Conservation (phyloP, 2,888 invertebrate genomes). For the Cremastinae sp. region DNA sequence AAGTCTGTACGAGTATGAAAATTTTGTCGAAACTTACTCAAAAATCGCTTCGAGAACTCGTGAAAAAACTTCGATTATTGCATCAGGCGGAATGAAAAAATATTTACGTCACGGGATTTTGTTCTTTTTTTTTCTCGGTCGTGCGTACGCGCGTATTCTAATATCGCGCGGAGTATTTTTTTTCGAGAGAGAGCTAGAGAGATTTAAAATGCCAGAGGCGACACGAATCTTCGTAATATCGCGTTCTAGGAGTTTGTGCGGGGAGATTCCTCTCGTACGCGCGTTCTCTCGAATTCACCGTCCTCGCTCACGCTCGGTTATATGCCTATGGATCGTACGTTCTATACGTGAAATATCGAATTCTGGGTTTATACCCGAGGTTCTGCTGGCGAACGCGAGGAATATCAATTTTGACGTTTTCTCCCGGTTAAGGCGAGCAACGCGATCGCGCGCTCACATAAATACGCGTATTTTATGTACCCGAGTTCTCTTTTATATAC, state of each 20-base stretch:
- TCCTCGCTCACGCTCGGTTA: not conserved
- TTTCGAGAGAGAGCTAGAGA: no score
- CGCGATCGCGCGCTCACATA: conserved; percentile 14
- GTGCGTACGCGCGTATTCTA: conserved; percentile 20
- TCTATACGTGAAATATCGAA: conserved; percentile 74
- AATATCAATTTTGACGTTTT: conserved; percentile 79
- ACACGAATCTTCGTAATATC: conserved; percentile 41
- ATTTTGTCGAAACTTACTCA: no score
- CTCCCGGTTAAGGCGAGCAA: conserved; percentile 53
- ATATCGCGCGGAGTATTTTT: conserved; percentile 8
- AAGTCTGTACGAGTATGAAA: no score
- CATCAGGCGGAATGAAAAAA: not conserved
- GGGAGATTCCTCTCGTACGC: conserved; percentile 9
- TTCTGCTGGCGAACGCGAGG: conserved; percentile 71
- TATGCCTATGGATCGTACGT: conserved; percentile 21
- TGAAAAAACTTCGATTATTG: not conserved
- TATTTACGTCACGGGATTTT: not conserved
- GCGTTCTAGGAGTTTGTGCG: conserved; percentile 8
- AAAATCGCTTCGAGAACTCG: no score
- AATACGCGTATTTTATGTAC: conserved; percentile 13
- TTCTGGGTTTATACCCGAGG: conserved; percentile 74
- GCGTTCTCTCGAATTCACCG: not conserved
- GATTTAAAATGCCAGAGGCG: conserved; percentile 36
- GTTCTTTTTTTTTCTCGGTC: not conserved
- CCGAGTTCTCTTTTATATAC: conserved; percentile 51